A percentile compares a stretch with the other conserved stretches of the same genome.
These are phyloP conservation scores for Campylomormyrus numenius DNA, from an alignment of 2,113 vertebrate species.

Conservation along the genomic window DNA sequence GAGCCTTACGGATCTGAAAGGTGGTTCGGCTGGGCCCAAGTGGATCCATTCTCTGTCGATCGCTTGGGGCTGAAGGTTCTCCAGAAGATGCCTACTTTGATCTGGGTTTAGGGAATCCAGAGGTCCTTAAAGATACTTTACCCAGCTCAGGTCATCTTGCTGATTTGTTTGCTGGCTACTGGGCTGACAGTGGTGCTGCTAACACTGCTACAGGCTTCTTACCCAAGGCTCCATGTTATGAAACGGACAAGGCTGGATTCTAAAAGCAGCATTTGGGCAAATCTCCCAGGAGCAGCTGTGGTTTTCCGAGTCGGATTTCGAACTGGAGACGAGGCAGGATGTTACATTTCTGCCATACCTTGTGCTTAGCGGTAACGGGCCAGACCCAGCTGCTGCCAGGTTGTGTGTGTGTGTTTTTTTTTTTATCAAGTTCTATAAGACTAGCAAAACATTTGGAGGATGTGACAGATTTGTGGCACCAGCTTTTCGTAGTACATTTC, in stretches of 20 bases:
- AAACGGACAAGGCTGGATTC: neutral
- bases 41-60: neutral
- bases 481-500: neutral
- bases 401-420: neutral
- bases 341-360: neutral
- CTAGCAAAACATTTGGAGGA: neutral
- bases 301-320: neutral
- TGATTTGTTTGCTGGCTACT: neutral
- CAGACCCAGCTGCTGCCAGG: neutral
- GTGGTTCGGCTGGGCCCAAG: neutral
- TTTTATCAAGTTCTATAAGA: neutral
- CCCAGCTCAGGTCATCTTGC: neutral
- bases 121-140: neutral
- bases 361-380: neutral
- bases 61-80: neutral
- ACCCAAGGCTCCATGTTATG: neutral
- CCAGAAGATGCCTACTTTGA: neutral
- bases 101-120: neutral
- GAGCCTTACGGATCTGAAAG: neutral
- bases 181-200: neutral
- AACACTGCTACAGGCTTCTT: neutral
- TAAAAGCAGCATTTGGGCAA: neutral
- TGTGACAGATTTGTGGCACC: neutral
- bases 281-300: constrained; percentile 5
- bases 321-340: neutral